Evolutionary conservation across 2,113 vertebrate species (phyloP).

Genomic region (human (Homo sapiens)): DNA sequence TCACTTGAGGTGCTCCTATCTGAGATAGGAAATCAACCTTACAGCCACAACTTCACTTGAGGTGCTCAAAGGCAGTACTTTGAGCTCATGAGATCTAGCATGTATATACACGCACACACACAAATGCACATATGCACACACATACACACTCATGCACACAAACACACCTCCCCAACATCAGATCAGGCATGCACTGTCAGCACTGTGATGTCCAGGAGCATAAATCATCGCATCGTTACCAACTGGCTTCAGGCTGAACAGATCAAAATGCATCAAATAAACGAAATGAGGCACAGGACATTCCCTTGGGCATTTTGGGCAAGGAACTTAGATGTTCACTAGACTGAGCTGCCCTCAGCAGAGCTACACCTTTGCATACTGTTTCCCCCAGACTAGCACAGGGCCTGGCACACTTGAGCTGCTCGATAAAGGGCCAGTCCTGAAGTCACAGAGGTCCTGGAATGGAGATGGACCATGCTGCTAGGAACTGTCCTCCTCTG

Average conservation of each 20-base stretch:
- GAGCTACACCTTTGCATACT: background rate
- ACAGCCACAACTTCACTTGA: background rate
- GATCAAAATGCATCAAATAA: background rate
- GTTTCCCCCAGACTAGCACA: background rate
- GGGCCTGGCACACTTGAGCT: background rate
- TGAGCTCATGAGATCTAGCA: background rate
- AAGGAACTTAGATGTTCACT: background rate
- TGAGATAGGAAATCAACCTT: background rate
- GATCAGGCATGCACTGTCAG: rapidly evolving
- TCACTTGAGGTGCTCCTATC: background rate
- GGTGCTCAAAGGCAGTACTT: background rate
- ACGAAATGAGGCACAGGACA: background rate
- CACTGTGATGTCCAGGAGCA: background rate
- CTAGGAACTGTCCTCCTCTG: background rate
- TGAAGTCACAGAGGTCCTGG: background rate
- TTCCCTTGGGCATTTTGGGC: background rate
- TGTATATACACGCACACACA: rapidly evolving
- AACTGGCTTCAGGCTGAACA: background rate
- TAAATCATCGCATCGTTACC: background rate
- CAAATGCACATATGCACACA: rapidly evolving
- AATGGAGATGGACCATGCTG: background rate
- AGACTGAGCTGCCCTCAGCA: background rate
- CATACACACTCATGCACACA: background rate
- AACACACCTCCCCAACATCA: background rate
- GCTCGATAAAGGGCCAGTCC: background rate